phyloP scores from a whole-genome alignment of 1,140 invertebrate genomes.

The Diabrotica undecimpunctata region DNA sequence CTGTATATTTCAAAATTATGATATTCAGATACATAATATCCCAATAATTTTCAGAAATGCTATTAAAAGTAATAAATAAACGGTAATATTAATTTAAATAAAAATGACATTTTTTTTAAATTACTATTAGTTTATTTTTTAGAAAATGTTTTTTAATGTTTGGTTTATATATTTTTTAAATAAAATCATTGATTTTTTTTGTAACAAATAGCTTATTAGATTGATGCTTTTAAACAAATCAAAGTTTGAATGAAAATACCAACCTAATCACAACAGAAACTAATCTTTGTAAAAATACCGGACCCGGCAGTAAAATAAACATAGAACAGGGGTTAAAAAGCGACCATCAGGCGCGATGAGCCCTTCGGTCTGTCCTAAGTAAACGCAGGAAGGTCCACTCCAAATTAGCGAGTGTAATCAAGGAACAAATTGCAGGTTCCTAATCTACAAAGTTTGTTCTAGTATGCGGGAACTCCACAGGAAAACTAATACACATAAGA shows the following conservation, averaged over 20 bases:
- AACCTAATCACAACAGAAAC: neutral
- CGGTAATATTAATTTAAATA: too few species aligned
- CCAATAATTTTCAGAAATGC: too few species aligned
- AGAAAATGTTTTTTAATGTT: too few species aligned
- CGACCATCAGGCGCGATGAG: neutral
- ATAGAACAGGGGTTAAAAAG: neutral
- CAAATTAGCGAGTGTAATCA: constrained; percentile 2
- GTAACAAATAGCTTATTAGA: too few species aligned
- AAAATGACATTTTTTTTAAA: too few species aligned
- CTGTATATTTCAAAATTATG: too few species aligned
- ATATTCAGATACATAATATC: too few species aligned
- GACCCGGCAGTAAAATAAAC: constrained; percentile 2
- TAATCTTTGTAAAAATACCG: constrained; percentile 1
- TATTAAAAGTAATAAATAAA: too few species aligned
- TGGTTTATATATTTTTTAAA: too few species aligned
- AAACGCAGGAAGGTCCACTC: neutral
- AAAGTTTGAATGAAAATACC: neutral
- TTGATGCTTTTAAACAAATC: neutral
- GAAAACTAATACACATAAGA: neutral
- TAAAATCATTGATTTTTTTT: too few species aligned
- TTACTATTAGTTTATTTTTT: too few species aligned
- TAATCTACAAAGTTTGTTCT: neutral
- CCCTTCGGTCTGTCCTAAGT: neutral
- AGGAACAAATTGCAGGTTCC: neutral
- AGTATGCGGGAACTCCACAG: neutral